Evolutionary conservation across 2,888 invertebrate genomes (phyloP).

Genomic region (Lissocephala sabroskyi): DNA sequence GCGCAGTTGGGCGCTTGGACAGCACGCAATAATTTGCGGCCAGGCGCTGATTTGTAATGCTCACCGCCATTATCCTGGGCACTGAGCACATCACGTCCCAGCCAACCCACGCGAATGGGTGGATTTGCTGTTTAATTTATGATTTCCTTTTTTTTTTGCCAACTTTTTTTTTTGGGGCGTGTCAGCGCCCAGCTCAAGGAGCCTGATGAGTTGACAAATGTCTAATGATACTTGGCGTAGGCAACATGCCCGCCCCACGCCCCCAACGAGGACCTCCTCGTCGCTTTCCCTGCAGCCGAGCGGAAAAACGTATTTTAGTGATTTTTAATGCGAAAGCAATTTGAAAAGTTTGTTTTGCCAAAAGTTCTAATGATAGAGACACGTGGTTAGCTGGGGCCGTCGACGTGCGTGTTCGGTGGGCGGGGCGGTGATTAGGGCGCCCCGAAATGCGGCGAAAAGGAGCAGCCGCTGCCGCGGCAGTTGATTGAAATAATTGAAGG

Average conservation of each 20-base stretch:
- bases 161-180: slow-evolving; percentile 21
- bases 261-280: slow-evolving; percentile 9
- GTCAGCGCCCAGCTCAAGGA: background rate
- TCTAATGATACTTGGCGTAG: slow-evolving; percentile 46
- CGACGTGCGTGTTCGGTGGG: slow-evolving; percentile 1
- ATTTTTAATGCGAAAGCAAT: slow-evolving; percentile 64
- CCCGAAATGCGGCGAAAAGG: too few relatives aligned
- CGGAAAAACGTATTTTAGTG: slow-evolving; percentile 57
- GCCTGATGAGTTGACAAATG: slow-evolving; percentile 47
- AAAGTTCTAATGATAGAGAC: slow-evolving; percentile 41
- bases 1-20: too few relatives aligned
- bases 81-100: too few relatives aligned
- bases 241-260: background rate
- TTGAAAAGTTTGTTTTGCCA: slow-evolving; percentile 50
- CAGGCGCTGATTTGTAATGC: too few relatives aligned
- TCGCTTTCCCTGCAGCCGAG: slow-evolving; percentile 31
- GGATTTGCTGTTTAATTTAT: slow-evolving; percentile 35
- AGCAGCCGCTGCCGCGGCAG: slow-evolving; percentile 25
- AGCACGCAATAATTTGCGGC: too few relatives aligned
- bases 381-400: slow-evolving; percentile 6
- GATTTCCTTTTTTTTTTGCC: slow-evolving; percentile 38
- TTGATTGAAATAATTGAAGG: slow-evolving; percentile 44
- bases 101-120: too few relatives aligned
- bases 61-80: too few relatives aligned
- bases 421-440: slow-evolving; percentile 39